A percentile compares a stretch with the other conserved stretches of the same genome.
Conservation (phyloP, 2,888 invertebrate species). For the Drosophila prolongata region DNA sequence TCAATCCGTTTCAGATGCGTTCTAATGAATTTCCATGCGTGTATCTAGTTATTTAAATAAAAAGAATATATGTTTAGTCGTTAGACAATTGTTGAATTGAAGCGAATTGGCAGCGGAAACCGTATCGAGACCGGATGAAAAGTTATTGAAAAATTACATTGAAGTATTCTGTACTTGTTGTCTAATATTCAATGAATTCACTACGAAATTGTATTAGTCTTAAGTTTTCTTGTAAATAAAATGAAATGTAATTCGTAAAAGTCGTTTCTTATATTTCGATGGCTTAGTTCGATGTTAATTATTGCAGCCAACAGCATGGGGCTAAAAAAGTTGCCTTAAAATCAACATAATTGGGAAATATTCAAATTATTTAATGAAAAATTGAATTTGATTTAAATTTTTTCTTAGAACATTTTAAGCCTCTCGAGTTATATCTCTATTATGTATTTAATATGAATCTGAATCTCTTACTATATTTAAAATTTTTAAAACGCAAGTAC, state of each 20-base stretch:
- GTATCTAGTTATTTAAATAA: conserved; percentile 83
- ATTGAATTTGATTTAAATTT: too few relatives aligned
- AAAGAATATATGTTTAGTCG: conserved; percentile 78
- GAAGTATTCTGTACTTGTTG: conserved; percentile 55
- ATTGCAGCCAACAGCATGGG: too few relatives aligned
- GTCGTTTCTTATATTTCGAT: too few relatives aligned
- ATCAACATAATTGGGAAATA: too few relatives aligned
- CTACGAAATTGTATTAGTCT: conserved; percentile 58
- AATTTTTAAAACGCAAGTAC: too few relatives aligned
- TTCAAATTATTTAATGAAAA: too few relatives aligned
- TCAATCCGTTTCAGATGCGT: conserved; percentile 63
- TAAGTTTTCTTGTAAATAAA: conserved; percentile 77
- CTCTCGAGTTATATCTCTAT: too few relatives aligned
- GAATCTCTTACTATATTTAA: too few relatives aligned
- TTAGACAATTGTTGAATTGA: conserved; percentile 81
- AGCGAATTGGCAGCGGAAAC: conserved; percentile 40
- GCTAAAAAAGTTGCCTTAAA: too few relatives aligned
- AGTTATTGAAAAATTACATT: conserved; percentile 43
- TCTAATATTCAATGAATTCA: conserved; percentile 50
- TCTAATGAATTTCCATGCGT: conserved; percentile 80
- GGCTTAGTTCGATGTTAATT: too few relatives aligned
- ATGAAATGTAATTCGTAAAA: conserved; percentile 55
- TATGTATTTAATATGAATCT: too few relatives aligned
- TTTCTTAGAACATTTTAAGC: too few relatives aligned
- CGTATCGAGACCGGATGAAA: conserved; percentile 42